phyloP scores from a whole-genome alignment of 1,140 invertebrate species.

The Colletes gigas region DNA sequence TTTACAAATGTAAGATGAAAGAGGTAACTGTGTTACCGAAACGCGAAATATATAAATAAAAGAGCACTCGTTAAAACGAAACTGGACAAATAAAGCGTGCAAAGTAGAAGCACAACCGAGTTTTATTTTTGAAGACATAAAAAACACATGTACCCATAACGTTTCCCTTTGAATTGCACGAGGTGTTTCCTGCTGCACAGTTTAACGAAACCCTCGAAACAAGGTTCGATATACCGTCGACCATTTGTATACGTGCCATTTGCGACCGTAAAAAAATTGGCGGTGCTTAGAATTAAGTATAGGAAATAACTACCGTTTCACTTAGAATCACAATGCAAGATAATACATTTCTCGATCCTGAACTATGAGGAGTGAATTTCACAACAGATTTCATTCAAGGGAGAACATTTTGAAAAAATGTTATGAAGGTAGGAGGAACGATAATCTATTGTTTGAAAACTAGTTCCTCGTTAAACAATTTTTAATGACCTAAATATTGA shows the following conservation, averaged over 20 bases:
- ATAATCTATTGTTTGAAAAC: too few species aligned
- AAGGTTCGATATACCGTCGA: not conserved
- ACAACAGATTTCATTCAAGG: too few species aligned
- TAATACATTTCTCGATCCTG: too few species aligned
- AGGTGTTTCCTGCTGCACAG: not conserved
- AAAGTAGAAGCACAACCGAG: not conserved
- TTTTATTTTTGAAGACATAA: not conserved
- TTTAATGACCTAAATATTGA: too few species aligned
- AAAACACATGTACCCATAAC: not conserved
- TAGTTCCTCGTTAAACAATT: too few species aligned
- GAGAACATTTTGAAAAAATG: too few species aligned
- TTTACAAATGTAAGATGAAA: too few species aligned
- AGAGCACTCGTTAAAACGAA: too few species aligned
- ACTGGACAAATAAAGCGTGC: not conserved
- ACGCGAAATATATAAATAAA: too few species aligned
- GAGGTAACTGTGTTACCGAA: too few species aligned
- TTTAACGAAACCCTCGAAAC: not conserved
- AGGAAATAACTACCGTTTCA: not conserved
- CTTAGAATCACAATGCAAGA: not conserved
- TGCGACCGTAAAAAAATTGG: constrained; percentile 17
- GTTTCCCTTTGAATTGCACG: not conserved
- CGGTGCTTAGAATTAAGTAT: not conserved
- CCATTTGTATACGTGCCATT: not conserved
- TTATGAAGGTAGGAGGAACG: too few species aligned
- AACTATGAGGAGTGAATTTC: too few species aligned